Evolutionary conservation across 30 jellyfish, hydroid and myxozoan genomes (phyloP).

Genomic region (Catostylus mosaicus): DNA sequence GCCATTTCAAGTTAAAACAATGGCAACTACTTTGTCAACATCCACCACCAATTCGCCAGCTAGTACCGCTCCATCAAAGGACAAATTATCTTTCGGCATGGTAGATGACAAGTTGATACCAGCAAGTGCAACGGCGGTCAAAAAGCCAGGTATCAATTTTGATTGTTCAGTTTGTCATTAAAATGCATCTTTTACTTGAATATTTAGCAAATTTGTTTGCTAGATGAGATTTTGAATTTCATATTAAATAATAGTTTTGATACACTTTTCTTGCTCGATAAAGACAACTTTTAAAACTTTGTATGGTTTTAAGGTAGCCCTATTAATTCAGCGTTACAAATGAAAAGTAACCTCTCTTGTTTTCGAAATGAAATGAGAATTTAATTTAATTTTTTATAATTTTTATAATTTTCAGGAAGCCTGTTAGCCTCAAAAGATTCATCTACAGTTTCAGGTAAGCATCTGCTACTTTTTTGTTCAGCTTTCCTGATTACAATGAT

Average conservation of each 20-base stretch:
- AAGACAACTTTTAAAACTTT: neutral
- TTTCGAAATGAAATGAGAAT: no score
- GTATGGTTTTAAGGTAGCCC: no score
- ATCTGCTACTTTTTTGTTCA: neutral
- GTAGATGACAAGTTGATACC: conserved; percentile 78
- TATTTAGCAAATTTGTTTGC: no score
- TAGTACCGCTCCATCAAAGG: conserved; percentile 46
- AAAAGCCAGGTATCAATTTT: conserved; percentile 51
- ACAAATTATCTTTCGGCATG: conserved; percentile 80
- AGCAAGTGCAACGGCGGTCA: conserved; percentile 21
- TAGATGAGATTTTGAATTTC: no score
- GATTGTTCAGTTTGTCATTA: neutral
- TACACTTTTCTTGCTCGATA: neutral
- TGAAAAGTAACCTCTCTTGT: no score
- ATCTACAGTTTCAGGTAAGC: conserved; percentile 25
- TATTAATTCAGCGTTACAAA: no score
- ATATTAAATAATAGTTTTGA: no score
- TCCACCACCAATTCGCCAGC: conserved; percentile 9
- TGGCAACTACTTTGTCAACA: conserved; percentile 1
- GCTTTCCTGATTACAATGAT: neutral
- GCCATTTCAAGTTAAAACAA: conserved; percentile 1
- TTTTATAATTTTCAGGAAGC: conserved; percentile 25
- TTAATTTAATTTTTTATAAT: no score
- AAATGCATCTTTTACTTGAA: neutral
- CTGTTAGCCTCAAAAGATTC: conserved; percentile 29